A percentile compares a stretch with the other conserved stretches of the same genome.
phyloP scores from a whole-genome alignment of 2,113 vertebrate species.

The Mirza zaza region DNA sequence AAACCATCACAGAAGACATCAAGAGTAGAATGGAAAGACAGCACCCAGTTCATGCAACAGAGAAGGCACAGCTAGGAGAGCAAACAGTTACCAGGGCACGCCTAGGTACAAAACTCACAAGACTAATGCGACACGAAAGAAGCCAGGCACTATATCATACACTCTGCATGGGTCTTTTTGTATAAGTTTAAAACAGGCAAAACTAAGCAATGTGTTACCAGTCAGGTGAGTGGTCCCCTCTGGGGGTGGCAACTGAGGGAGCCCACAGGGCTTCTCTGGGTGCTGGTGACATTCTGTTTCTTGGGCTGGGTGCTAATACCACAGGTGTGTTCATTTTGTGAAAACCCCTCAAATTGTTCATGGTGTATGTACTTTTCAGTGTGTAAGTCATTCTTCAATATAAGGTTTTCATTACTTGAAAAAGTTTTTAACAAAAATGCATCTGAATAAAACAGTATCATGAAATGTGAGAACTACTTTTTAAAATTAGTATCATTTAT shows the following conservation, averaged over 20 bases:
- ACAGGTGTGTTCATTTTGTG: no score
- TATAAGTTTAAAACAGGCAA: not conserved
- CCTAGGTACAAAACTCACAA: rapidly evolving
- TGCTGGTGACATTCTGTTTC: not conserved
- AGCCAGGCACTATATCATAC: rapidly evolving
- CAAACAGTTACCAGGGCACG: no score
- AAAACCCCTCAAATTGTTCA: not conserved
- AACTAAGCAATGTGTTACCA: rapidly evolving
- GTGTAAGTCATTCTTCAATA: not conserved
- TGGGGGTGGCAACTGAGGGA: no score
- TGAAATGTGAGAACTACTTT: not conserved
- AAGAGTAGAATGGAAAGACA: not conserved
- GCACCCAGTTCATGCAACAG: rapidly evolving
- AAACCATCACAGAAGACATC: not conserved
- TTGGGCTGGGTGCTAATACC: not conserved
- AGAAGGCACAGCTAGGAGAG: rapidly evolving
- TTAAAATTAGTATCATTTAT: not conserved
- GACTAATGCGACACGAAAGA: rapidly evolving
- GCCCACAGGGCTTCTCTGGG: not conserved
- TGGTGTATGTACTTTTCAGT: rapidly evolving
- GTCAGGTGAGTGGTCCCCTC: no score
- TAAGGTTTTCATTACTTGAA: not conserved
- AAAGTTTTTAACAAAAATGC: not conserved
- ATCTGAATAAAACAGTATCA: not conserved
- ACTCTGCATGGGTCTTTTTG: rapidly evolving